Evolutionary conservation across 1,140 invertebrate species (phyloP).

Genomic region (Acromyrmex charruanus): DNA sequence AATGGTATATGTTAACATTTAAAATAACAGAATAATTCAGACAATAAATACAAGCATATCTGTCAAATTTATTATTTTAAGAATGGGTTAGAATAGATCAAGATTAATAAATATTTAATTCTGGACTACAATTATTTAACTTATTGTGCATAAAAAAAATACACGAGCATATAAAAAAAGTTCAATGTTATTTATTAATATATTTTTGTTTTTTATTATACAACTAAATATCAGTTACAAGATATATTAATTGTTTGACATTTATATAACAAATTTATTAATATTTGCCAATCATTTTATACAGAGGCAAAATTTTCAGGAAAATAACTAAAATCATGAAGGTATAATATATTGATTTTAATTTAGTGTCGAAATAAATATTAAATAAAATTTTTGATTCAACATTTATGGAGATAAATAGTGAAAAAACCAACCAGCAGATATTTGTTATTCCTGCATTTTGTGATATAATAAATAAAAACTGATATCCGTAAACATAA

Average conservation of each 20-base stretch:
- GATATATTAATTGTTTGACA: conserved; percentile 3
- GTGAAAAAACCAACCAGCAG: background rate
- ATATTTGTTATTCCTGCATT: background rate
- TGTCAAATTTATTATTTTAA: background rate
- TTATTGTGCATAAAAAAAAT: background rate
- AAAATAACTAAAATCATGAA: background rate
- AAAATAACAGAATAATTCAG: background rate
- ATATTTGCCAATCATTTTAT: conserved; percentile 4
- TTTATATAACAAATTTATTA: conserved; percentile 4
- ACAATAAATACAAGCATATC: background rate
- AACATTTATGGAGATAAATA: background rate
- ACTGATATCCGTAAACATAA: background rate
- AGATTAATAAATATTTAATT: conserved; percentile 10
- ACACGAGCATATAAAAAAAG: background rate
- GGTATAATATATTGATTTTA: background rate
- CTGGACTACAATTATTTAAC: background rate
- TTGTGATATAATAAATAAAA: background rate
- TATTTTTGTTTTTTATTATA: background rate
- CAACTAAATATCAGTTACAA: background rate
- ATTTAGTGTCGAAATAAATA: background rate
- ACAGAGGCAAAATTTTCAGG: background rate
- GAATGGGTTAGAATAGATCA: background rate
- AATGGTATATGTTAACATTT: background rate
- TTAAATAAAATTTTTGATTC: background rate
- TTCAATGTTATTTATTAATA: background rate